Evolutionary conservation across 2,113 vertebrate genomes (phyloP), one percentile per base, ranked within the genome.

Genomic region (Meriones unguiculatus): DNA sequence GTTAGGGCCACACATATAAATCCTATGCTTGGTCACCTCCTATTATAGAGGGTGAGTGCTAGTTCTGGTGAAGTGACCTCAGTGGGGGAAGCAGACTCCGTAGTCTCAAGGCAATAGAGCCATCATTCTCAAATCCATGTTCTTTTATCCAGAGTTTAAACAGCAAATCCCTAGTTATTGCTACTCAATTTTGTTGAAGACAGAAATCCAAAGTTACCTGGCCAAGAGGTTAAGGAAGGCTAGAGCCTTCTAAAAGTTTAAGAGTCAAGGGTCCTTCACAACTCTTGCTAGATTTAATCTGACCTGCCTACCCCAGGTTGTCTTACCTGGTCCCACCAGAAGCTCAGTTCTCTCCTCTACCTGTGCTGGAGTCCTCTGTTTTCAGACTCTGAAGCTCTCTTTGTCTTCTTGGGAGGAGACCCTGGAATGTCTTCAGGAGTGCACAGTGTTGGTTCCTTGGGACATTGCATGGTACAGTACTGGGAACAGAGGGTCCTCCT

Each of bases 401-500:
- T 76, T 76, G 13, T 5, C 5, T 46, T 72, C 46, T 25, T 77
- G n/a, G 25, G 30, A 50, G 50, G 2, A 50, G 46, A 30, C 46
- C 25, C 75, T 77, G 75, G 24, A 77, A 50, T 52, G 52, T 28
- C 46, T 52, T 77, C 75, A 77, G 46, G 25, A 8, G 25, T 30
- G 6, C 2, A 77, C 28, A 78, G 0, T 17, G 2, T 52, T 46
- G 35, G 4, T 17, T 77, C 7, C 46, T 77, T 25, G 13, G 14
- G 25, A 52, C 28, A 30, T 4, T 30, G 7, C 46, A 54, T 32
- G 14, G 38, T 73, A 5, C 8, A 73, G 70, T 73, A 38, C n/a
- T 8, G 0, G 0, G 1, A 1, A 46, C 41, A 17, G 30, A 1
- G 46, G 25, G 28, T 8, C 15, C 76, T 78, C 76, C 14, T 78